phyloP scores from a whole-genome alignment of 2,797 vertebrate species.

The Tiaroga cobitis region DNA sequence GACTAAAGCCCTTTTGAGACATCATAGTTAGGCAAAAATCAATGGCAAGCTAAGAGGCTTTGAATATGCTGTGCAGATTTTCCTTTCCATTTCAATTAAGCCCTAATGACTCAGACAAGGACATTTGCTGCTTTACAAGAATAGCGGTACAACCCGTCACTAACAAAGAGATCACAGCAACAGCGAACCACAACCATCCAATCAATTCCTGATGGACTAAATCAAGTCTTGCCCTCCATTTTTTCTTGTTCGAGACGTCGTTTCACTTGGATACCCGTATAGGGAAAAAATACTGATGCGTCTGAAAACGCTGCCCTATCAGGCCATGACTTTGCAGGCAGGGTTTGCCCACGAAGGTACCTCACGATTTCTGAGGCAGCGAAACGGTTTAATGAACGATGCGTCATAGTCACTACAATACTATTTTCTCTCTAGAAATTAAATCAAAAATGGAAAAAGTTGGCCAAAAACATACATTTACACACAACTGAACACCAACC shows the following conservation, averaged over 20 bases:
- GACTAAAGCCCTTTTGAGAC: slow-evolving; percentile 8
- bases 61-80: neutral
- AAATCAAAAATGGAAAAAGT: neutral
- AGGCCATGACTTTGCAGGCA: neutral
- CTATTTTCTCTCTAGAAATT: neutral
- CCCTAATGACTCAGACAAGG: slow-evolving; percentile 15
- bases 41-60: slow-evolving; percentile 29
- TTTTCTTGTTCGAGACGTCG: neutral
- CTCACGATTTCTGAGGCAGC: neutral
- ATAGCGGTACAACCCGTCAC: neutral
- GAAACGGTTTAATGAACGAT: neutral
- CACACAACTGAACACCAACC: neutral
- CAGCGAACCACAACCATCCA: neutral
- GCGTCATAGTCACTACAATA: neutral
- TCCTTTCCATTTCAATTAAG: neutral
- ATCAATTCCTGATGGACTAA: neutral
- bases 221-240: neutral
- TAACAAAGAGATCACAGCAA: neutral
- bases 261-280: neutral
- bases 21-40: slow-evolving; percentile 30
- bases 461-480: neutral
- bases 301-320: neutral
- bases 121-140: slow-evolving; percentile 1
- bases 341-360: neutral
- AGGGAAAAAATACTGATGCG: neutral